phyloP scores from a whole-genome alignment of 2,888 invertebrate genomes.

The Sisyra nigra region DNA sequence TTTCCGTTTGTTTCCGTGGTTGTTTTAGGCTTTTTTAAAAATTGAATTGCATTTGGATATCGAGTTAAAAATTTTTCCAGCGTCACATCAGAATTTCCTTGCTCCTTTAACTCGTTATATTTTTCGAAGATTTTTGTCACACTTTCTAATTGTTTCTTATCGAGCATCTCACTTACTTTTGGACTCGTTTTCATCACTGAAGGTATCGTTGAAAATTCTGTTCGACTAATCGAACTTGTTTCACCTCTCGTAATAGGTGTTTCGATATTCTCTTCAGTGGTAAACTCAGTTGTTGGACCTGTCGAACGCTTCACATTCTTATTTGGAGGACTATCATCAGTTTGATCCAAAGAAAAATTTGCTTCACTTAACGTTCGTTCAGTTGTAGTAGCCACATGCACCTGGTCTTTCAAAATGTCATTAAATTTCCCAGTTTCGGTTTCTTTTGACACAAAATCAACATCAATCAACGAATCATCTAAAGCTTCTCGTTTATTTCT shows the following conservation, averaged over 20 bases:
- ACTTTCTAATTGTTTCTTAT: neutral
- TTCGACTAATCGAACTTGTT: too few relatives aligned
- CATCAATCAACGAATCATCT: neutral
- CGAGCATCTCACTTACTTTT: neutral
- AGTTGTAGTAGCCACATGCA: neutral
- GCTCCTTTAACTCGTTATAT: slow-evolving; percentile 1
- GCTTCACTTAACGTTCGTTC: neutral
- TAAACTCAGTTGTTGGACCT: too few relatives aligned
- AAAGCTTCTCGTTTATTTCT: neutral
- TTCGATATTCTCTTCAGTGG: too few relatives aligned
- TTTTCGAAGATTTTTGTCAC: neutral
- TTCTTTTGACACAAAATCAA: neutral
- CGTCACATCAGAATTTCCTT: neutral
- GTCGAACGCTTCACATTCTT: too few relatives aligned
- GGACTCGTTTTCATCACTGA: neutral
- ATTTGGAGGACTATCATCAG: too few relatives aligned
- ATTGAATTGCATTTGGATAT: neutral
- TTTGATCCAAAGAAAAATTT: neutral
- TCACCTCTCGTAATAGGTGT: too few relatives aligned
- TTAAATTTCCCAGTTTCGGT: neutral
- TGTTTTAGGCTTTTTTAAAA: neutral
- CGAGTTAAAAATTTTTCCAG: slow-evolving; percentile 1
- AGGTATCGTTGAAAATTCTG: neutral
- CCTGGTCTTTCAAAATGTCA: neutral
- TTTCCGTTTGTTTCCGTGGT: neutral